These are phyloP conservation scores for Sitobion miscanthi DNA, from an alignment of 1,140 invertebrate species.

Conservation along the genomic window DNA sequence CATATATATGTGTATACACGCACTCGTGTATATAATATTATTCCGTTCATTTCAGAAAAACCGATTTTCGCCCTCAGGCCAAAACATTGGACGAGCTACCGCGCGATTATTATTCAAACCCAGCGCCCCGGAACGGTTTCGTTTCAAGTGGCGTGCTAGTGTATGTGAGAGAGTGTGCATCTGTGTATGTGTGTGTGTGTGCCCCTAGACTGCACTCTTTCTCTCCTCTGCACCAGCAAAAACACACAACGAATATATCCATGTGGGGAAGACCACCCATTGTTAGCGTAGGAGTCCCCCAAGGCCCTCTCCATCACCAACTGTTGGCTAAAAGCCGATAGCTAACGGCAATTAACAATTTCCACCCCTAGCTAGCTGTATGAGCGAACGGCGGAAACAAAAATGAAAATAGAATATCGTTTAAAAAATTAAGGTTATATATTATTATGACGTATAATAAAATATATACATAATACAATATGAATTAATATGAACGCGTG, in stretches of 20 bases:
- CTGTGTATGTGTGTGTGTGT: not conserved
- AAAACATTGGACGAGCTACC: constrained; percentile 37
- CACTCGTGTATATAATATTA: not conserved
- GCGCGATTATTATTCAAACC: constrained; percentile 49
- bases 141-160: constrained; percentile 46
- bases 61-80: constrained; percentile 52
- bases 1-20: not conserved
- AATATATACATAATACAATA: too few relatives aligned
- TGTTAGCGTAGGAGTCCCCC: constrained; percentile 54
- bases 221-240: constrained; percentile 22
- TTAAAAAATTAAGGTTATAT: not conserved
- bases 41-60: constrained; percentile 38
- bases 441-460: not conserved
- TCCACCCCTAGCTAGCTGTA: constrained; percentile 18
- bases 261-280: constrained; percentile 47
- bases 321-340: constrained; percentile 56
- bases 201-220: constrained; percentile 30
- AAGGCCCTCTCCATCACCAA: constrained; percentile 43
- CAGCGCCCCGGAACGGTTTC: constrained; percentile 56
- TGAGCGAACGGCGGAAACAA: not conserved
- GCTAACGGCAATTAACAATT: constrained; percentile 55
- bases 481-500: too few relatives aligned
- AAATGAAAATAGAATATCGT: constrained; percentile 24
- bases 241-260: constrained; percentile 30
- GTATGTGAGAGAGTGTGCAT: not conserved